Evolutionary conservation across 2,113 vertebrate species (phyloP).

Genomic region (Thymallus thymallus): DNA sequence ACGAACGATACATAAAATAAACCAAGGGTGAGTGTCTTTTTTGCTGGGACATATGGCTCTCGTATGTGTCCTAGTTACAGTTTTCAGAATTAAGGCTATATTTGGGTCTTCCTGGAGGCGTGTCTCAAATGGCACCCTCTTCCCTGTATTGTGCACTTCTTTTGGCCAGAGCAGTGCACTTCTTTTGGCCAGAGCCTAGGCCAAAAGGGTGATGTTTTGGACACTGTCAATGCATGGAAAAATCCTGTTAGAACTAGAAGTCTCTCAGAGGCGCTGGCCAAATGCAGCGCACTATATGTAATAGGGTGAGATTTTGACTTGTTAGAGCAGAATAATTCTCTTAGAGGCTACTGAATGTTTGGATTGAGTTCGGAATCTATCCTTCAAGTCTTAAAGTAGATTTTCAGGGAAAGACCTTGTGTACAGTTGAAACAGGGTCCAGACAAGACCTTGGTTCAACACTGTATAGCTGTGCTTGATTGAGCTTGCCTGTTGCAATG

Average conservation of each 20-base stretch:
- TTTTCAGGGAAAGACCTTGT: slow-evolving; percentile 5
- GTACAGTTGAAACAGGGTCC: background rate
- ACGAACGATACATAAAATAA: slow-evolving; percentile 28
- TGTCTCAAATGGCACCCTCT: too few relatives aligned
- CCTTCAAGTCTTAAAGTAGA: slow-evolving; percentile 11
- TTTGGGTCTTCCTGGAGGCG: too few relatives aligned
- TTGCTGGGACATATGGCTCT: slow-evolving; percentile 47
- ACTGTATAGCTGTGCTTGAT: too few relatives aligned
- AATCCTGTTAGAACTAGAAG: background rate
- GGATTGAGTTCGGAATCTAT: slow-evolving; percentile 33
- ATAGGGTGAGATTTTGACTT: too few relatives aligned
- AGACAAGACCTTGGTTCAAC: background rate
- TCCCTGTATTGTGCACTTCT: too few relatives aligned
- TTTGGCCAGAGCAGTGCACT: too few relatives aligned
- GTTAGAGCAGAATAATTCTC: background rate
- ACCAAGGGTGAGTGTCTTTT: slow-evolving; percentile 10
- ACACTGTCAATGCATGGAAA: slow-evolving; percentile 16
- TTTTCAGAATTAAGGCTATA: slow-evolving; percentile 12
- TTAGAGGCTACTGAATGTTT: background rate
- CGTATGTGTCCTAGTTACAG: slow-evolving; percentile 19
- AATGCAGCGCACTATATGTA: too few relatives aligned
- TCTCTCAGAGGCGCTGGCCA: too few relatives aligned
- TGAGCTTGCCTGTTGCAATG: too few relatives aligned
- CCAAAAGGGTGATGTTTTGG: too few relatives aligned
- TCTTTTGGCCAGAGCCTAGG: too few relatives aligned